Evolutionary conservation across 2,113 vertebrate genomes (phyloP).

Genomic region (Butorides virescens): DNA sequence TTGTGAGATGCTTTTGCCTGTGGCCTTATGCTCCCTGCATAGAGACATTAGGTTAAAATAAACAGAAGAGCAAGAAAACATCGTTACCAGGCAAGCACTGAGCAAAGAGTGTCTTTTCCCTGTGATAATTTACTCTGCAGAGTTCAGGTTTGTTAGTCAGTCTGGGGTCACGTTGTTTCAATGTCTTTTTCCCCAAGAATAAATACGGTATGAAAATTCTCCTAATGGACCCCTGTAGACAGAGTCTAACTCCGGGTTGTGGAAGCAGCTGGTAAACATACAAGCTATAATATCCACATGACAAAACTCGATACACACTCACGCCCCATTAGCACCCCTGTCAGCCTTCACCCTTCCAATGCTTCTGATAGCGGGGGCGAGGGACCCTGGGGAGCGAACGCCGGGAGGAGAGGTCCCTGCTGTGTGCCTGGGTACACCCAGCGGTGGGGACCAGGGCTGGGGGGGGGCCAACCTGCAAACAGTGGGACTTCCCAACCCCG

Average conservation of each 20-base stretch:
- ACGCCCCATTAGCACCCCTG: not conserved
- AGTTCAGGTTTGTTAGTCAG: not conserved
- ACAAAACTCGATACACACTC: not conserved
- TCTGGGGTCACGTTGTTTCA: not conserved
- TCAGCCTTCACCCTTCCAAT: not conserved
- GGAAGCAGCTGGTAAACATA: not conserved
- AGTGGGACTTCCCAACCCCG: not conserved
- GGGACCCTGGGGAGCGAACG: not conserved
- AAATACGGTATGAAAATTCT: not conserved
- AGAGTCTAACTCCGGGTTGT: not conserved
- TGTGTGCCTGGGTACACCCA: accelerated
- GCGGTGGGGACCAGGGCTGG: not conserved
- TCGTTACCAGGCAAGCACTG: not conserved
- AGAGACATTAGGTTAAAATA: not conserved
- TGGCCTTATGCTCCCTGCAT: not conserved
- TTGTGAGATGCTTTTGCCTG: not conserved
- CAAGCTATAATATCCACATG: not conserved
- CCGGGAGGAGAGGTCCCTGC: not conserved
- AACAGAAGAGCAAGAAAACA: not conserved
- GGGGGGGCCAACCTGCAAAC: not conserved
- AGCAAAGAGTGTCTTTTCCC: not conserved
- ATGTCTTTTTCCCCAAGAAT: not conserved
- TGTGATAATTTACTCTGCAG: not conserved
- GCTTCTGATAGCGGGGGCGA: not conserved
- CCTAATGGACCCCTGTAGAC: not conserved